phyloP scores from a whole-genome alignment of 2,888 invertebrate genomes.

The Zhuqinia jingwanae region DNA sequence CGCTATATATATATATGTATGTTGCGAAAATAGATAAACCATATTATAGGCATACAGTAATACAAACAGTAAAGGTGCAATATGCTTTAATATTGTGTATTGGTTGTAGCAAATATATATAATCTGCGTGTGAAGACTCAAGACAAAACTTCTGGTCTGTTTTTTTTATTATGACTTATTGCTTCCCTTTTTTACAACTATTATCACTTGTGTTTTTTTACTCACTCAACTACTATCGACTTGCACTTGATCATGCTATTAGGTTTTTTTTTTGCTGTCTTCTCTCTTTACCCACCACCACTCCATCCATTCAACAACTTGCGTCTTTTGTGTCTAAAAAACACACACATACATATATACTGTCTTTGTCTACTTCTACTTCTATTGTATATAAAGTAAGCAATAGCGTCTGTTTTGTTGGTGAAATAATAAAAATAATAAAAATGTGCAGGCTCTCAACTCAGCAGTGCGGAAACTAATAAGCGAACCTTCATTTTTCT shows the following conservation, averaged over 20 bases:
- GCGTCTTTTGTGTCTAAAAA: not conserved
- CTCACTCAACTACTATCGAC: no score
- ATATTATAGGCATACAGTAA: no score
- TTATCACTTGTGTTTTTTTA: not conserved
- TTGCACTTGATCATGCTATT: constrained; percentile 35
- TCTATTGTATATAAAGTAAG: not conserved
- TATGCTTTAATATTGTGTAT: no score
- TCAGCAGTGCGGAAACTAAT: constrained; percentile 73
- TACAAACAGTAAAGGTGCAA: no score
- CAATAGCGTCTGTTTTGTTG: no score
- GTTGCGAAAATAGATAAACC: no score
- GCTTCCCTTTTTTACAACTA: constrained; percentile 17
- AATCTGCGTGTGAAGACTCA: no score
- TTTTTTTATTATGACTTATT: not conserved
- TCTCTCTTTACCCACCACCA: not conserved
- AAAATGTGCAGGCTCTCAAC: constrained; percentile 25
- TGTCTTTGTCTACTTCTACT: not conserved
- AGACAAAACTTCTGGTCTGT: constrained; percentile 6
- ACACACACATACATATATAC: not conserved
- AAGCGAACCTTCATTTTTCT: constrained; percentile 69
- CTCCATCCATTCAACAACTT: not conserved
- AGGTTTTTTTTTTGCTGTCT: not conserved
- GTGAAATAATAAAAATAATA: not conserved
- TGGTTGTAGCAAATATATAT: no score
- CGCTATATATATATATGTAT: no score